Evolutionary conservation across 2,113 vertebrate species (phyloP), one percentile per base, ranked within the genome.

Genomic region (Mesitornis unicolor): DNA sequence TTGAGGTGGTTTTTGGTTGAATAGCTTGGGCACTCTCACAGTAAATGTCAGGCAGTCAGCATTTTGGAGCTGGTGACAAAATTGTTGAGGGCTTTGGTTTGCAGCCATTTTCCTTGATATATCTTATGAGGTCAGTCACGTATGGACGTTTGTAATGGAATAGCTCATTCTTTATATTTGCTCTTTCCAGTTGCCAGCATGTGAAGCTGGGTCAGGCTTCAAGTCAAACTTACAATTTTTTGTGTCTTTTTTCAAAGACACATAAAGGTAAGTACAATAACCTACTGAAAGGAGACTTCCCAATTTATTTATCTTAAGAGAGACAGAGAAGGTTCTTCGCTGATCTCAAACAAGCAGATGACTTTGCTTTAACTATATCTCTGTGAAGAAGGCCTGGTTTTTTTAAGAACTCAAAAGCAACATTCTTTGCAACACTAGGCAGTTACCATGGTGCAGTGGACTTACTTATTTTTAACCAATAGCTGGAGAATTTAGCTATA

Each of bases 391-490:
- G 35, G 18, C 56, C 67, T 75, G 38, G 15, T 71, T 16, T 18
- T 91, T 93, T 83, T 83, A 89, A 90, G 78, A 74, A 68, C 76
- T 92, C 42, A 56, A 65, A 84, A 71, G 36, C 73, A 87, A 24
- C 53, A 65, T 95, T 95, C 84, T 93, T 94, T 77, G 47, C 75
- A 87, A 74, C 7, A 13, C 50, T 81, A 75, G 22, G 50, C 64
- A 89, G 84, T 95, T 94, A 69, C 89, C 63, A 79, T 77, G 69
- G 80, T 74, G 51, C 48, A 61, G 36, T 45, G 33, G 77, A 65
- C 78, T 96, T 94, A 65, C 78, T 96, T 94, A 84, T 75, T 90
- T 96, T 93, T 92, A 90, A 29, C 61, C 73, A 79, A 90, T 67
- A 93, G 56, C 17, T 89, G 50, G 36, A 67, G 59, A 79, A 73